phyloP scores from a whole-genome alignment of 2,888 invertebrate genomes.

The Rhodophaea formosa region DNA sequence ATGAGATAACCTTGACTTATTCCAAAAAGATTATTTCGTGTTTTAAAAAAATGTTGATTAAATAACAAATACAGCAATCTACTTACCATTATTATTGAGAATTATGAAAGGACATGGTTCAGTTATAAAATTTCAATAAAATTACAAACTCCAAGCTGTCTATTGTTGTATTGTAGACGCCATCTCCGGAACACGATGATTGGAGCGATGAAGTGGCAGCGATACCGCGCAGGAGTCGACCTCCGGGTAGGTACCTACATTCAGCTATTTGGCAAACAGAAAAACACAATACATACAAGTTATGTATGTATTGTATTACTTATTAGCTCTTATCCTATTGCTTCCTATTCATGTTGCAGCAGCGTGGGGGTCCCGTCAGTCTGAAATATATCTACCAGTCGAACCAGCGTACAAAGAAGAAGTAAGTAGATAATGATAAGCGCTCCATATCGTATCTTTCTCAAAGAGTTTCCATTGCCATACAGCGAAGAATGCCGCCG shows the following conservation, averaged over 20 bases:
- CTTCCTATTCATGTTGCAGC: constrained; percentile 24
- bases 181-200: constrained; percentile 66
- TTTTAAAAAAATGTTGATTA: too few species aligned
- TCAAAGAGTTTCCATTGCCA: too few species aligned
- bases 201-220: constrained; percentile 65
- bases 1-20: too few species aligned
- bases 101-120: too few species aligned
- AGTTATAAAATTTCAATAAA: not conserved
- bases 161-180: constrained; percentile 45
- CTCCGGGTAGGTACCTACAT: constrained; percentile 42
- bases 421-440: constrained; percentile 32
- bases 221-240: constrained; percentile 45
- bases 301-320: too few species aligned
- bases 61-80: too few species aligned
- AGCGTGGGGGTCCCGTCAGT: constrained; percentile 65
- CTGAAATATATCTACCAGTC: constrained; percentile 54
- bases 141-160: not conserved
- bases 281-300: too few species aligned
- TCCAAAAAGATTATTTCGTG: too few species aligned
- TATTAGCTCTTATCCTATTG: too few species aligned
- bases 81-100: too few species aligned
- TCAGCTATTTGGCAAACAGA: not conserved
- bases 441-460: too few species aligned
- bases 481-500: too few species aligned
- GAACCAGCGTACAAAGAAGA: constrained; percentile 54